Evolutionary conservation across 2,888 invertebrate genomes (phyloP).

Genomic region (Oligia fasciuncula): DNA sequence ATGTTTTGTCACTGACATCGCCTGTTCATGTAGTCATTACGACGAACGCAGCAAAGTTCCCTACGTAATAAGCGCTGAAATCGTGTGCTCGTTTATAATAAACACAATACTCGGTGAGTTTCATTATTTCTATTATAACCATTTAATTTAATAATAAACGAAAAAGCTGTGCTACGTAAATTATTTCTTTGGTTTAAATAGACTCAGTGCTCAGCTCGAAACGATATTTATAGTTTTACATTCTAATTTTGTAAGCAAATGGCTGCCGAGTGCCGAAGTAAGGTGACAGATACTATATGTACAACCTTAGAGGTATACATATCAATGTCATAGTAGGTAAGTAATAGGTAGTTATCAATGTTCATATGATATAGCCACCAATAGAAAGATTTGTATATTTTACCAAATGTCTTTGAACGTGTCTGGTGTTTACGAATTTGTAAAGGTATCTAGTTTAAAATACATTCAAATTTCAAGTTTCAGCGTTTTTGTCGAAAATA

Average conservation of each 20-base stretch:
- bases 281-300: conserved; percentile 75
- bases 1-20: conserved; percentile 79
- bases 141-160: conserved; percentile 56
- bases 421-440: conserved; percentile 2
- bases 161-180: conserved; percentile 47
- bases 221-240: conserved; percentile 83
- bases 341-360: conserved; percentile 52
- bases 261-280: conserved; percentile 88
- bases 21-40: conserved; percentile 83
- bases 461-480: conserved; percentile 6
- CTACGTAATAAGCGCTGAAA: conserved; percentile 90
- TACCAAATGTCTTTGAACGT: conserved; percentile 3
- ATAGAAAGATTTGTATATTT: conserved; percentile 31
- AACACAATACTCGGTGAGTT: conserved; percentile 86
- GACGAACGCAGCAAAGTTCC: conserved; percentile 85
- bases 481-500: conserved; percentile 1
- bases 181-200: conserved; percentile 42
- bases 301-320: conserved; percentile 52
- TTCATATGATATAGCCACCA: conserved; percentile 16
- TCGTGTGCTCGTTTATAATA: conserved; percentile 87
- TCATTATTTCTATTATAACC: conserved; percentile 74
- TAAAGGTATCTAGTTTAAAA: neutral
- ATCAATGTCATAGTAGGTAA: conserved; percentile 55
- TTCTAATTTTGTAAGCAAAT: conserved; percentile 90
- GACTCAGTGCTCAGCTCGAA: conserved; percentile 59